A percentile compares a stretch with the other conserved stretches of the same genome.
Conservation (phyloP, 2,113 vertebrate genomes). For the Sylvilagus bachmani region DNA sequence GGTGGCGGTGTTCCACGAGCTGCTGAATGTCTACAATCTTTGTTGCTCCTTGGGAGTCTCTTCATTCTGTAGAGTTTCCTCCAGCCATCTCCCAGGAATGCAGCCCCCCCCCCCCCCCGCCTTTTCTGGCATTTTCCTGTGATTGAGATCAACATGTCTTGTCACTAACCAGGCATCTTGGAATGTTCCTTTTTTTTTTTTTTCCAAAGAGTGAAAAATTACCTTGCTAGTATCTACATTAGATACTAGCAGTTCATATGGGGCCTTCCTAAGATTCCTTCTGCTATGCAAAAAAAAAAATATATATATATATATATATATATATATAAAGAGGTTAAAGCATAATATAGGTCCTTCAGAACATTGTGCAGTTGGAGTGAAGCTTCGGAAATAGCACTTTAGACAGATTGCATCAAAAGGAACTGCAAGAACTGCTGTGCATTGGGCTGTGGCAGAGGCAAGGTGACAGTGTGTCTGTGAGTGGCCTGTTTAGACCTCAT, state of each 20-base stretch:
- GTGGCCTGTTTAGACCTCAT: not conserved
- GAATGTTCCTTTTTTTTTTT: not conserved
- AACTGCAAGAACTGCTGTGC: not conserved
- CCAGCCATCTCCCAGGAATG: no score
- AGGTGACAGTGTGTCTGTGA: not conserved
- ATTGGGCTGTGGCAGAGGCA: not conserved
- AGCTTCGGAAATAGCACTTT: conserved; percentile 1
- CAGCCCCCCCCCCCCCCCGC: no score
- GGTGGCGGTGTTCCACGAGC: no score
- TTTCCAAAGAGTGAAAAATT: not conserved
- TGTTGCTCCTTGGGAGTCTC: no score
- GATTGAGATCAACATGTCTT: no score
- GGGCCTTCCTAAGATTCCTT: not conserved
- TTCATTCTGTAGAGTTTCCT: no score
- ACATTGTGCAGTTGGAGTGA: not conserved
- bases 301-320: no score
- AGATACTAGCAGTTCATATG: not conserved
- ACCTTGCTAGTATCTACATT: not conserved
- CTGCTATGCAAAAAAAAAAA: not conserved
- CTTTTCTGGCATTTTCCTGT: no score
- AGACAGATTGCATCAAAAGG: not conserved
- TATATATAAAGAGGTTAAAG: not conserved
- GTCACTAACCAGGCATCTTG: not conserved
- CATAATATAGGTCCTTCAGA: not conserved
- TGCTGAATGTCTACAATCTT: no score